These are phyloP conservation scores for Echinometra lucunter DNA, from an alignment of 53 echinoderm and acorn worm genomes.

Conservation along the genomic window DNA sequence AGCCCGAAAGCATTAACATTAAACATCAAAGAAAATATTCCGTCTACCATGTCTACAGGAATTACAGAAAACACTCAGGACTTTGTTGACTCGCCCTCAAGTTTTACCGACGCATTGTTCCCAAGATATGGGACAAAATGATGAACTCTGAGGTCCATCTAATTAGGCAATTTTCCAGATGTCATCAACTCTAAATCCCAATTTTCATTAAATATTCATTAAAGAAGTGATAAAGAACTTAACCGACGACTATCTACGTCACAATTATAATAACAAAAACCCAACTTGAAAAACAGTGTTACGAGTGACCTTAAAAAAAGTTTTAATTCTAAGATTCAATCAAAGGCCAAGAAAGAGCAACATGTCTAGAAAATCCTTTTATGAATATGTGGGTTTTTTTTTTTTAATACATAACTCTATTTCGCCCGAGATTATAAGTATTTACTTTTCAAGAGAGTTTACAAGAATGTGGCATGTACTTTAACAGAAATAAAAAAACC, in stretches of 20 bases:
- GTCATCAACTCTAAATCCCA: not conserved
- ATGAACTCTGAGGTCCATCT: not conserved
- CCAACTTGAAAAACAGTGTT: too few relatives aligned
- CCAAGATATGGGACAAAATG: not conserved
- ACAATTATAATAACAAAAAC: too few relatives aligned
- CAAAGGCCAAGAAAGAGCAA: too few relatives aligned
- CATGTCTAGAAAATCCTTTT: too few relatives aligned
- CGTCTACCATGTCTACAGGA: not conserved
- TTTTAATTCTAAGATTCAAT: too few relatives aligned
- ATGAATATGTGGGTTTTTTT: too few relatives aligned
- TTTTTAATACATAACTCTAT: too few relatives aligned
- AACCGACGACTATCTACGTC: not conserved
- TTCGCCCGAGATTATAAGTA: too few relatives aligned
- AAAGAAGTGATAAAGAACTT: not conserved
- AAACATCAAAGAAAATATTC: not conserved
- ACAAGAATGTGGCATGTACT: too few relatives aligned
- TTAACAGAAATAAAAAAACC: too few relatives aligned
- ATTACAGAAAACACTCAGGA: not conserved
- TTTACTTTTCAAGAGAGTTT: too few relatives aligned
- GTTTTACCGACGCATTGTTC: not conserved
- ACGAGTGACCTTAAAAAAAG: too few relatives aligned
- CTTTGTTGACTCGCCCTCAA: not conserved
- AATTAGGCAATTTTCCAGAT: not conserved
- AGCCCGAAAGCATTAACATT: not conserved
- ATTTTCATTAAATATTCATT: not conserved